Evolutionary conservation across 2,113 vertebrate species (phyloP), one percentile per base, ranked within the genome.

Genomic region (Telmatochromis sp.): DNA sequence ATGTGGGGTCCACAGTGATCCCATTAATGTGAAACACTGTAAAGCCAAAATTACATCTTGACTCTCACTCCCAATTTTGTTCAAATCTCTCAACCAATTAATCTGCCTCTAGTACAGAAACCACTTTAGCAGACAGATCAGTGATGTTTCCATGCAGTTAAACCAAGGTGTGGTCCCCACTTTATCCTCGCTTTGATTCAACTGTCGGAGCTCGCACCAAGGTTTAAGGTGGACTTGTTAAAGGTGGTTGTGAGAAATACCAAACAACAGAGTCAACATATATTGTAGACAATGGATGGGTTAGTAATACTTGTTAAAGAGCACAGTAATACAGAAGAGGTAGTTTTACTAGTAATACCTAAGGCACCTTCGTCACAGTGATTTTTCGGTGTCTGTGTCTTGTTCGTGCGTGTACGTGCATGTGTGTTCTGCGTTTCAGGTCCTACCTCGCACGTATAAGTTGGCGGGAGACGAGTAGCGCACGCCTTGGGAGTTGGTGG

Each of bases 381-480:
- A 80, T 86, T 82, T 86, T 82, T 85, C 49, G 85, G 83, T 28
- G 83, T 83, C 58, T 82, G 58, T 63, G 58, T 63, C 31, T 68
- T 85, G 79, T 87, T 31, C 79, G 55, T 54, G 63, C 73, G 12
- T 33, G 81, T 86, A 83, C 63, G 82, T 58, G 2, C 60, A 86
- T 82, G 88, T 88, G 87, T 58, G 87, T 91, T 87, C 21, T 53
- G 90, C 13, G 26, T 84, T 78, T 80, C 33, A 92, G 94, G 97
- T 97, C 98, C 97, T 99, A 99, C 99, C 99, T 99, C 99, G 97
- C 97, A 99, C 99, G 85, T 99, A 99, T 91, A 99, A 97, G 96
- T 99, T 99, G 93, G 99, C 99, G 0, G 99, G 98, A 21, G 99
- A 97, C 3, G 98, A 99, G 95, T 99, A 99, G 91, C 98, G 98